These are phyloP conservation scores for Brachypteracias leptosomus DNA, from an alignment of 2,113 vertebrate genomes.

Conservation along the genomic window DNA sequence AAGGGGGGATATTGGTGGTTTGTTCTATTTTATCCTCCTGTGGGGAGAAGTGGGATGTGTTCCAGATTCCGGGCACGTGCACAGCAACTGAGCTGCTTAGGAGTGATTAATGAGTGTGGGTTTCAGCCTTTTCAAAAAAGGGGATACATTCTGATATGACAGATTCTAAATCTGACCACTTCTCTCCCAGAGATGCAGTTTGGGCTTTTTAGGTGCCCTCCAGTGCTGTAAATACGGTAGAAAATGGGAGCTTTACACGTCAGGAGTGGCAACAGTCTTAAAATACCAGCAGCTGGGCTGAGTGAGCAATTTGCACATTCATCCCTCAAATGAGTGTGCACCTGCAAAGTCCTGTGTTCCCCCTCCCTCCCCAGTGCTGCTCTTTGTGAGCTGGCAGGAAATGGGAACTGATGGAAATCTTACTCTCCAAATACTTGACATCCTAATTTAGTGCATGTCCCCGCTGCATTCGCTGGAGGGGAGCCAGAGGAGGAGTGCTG, in stretches of 20 bases:
- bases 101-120: background rate
- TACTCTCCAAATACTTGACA: conserved; percentile 40
- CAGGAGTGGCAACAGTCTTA: background rate
- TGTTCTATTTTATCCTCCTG: background rate
- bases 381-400: conserved; percentile 13
- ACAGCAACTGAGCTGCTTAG: background rate
- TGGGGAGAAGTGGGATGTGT: background rate
- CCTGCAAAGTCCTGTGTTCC: background rate
- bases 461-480: background rate
- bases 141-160: background rate
- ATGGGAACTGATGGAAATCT: background rate
- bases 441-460: conserved; percentile 13
- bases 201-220: background rate
- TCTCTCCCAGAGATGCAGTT: rapidly evolving
- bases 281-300: conserved; percentile 42
- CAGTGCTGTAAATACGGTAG: background rate
- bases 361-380: background rate
- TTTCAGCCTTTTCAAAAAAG: background rate
- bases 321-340: background rate
- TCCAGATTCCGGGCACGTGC: background rate
- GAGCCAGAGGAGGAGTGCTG: conserved; percentile 10
- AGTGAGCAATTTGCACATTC: conserved; percentile 2
- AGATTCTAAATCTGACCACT: background rate
- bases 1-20: background rate
- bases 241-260: background rate